Conservation (phyloP, 1,140 invertebrate genomes). For the Drosophila insularis region DNA sequence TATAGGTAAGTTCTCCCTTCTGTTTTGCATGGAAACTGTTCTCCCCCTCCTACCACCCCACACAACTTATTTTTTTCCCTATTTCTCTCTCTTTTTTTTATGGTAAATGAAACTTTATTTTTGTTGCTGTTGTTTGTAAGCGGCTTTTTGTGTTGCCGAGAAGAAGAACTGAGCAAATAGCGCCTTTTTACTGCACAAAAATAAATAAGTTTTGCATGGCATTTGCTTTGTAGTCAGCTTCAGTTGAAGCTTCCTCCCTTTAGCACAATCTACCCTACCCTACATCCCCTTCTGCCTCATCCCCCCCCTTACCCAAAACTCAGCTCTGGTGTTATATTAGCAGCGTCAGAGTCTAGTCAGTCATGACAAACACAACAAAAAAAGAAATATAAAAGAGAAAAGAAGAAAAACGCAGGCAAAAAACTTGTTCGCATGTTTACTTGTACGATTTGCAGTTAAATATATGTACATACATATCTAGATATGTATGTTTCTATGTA, state of each 20-base stretch:
- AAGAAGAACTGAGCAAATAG: slow-evolving; percentile 52
- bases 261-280: background rate
- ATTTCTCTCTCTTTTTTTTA: slow-evolving; percentile 47
- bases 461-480: slow-evolving; percentile 6
- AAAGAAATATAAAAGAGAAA: slow-evolving; percentile 24
- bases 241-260: slow-evolving; percentile 7
- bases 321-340: slow-evolving; percentile 43
- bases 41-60: background rate
- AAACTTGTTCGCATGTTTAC: slow-evolving; percentile 51
- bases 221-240: slow-evolving; percentile 38
- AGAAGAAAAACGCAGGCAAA: slow-evolving; percentile 13
- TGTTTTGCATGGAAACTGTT: slow-evolving; percentile 12
- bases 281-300: background rate
- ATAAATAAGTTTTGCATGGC: slow-evolving; percentile 56
- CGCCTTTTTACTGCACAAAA: slow-evolving; percentile 51
- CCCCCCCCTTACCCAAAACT: slow-evolving; percentile 4
- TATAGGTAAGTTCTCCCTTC: slow-evolving; percentile 79
- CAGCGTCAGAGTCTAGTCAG: slow-evolving; percentile 44
- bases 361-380: slow-evolving; percentile 25
- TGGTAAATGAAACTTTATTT: slow-evolving; percentile 68
- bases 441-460: slow-evolving; percentile 68
- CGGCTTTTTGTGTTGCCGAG: slow-evolving; percentile 20
- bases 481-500: background rate
- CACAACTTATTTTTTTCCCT: slow-evolving; percentile 36
- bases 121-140: slow-evolving; percentile 34